Evolutionary conservation across 2,113 vertebrate species (phyloP), one percentile per base, ranked within the genome.

Genomic region (Thunnus thynnus): DNA sequence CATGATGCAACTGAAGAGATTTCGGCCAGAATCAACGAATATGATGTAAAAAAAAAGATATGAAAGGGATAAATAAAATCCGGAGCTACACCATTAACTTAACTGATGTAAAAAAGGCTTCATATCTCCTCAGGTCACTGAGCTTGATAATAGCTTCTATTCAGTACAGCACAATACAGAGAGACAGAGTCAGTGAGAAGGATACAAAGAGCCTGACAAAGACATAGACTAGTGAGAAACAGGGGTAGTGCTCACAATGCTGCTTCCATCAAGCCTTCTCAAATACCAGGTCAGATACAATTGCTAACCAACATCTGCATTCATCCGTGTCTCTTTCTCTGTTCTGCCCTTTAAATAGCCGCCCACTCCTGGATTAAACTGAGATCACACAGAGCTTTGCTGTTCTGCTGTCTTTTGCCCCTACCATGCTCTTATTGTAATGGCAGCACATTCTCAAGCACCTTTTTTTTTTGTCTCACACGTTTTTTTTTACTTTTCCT

Each of bases 281-380:
- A 65, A 76, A 85, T 70, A 85, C 47, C 76, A 72, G 80, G 79
- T 87, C 80, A 78, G 17, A 63, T 36, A 68, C 88, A 76, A 72
- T 62, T 74, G 74, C 84, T 79, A 64, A 64, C 27, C 62, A 69
- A 7, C 3, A 20, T 22, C 76, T 72, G 56, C 22, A 30, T 77
- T 64, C 56, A 57, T 80, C 66, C 27, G 70, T 68, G 47, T 22
- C 55, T 60, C 1, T 48, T 80, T 71, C 69, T 65, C 47, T 20
- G n/a, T 11, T 50, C 7, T 88, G 81, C 72, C 88, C 88, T 87
- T 87, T 88, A 77, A 72, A 79, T 6, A 73, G 51, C 69, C 64
- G 20, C 71, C 17, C 5, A 0, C 50, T 27, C 64, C 32, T 2
- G 1, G 32, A 32, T 69, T 57, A 63, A 65, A 72, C 22, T 5